Evolutionary conservation across 1,140 invertebrate species (phyloP), one percentile per base, ranked within the genome.

Genomic region (Ditylenchus dipsaci): DNA sequence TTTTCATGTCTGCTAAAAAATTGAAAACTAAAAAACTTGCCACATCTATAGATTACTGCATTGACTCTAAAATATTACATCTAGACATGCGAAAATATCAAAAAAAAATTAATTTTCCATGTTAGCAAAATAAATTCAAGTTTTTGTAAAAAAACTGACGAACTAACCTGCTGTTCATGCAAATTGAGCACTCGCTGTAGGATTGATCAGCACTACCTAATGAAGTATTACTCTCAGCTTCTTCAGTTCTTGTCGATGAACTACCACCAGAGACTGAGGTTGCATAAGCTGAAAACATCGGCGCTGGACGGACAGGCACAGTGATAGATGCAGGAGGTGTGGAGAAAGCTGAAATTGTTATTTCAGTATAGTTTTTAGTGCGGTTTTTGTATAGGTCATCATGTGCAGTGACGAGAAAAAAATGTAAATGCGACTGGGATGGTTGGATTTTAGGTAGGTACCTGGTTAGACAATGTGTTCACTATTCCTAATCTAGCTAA

Each of bases 121-220:
- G n/a, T n/a, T n/a, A n/a, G n/a, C n/a, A n/a, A n/a, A n/a, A n/a
- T n/a, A n/a, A n/a, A n/a, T n/a, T n/a, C n/a, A n/a, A n/a, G n/a
- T n/a, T n/a, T n/a, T n/a, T n/a, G n/a, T n/a, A n/a, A n/a, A n/a
- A n/a, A n/a, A n/a, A n/a, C n/a, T n/a, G n/a, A n/a, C n/a, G n/a
- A n/a, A n/a, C n/a, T n/a, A n/a, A n/a, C 15, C 58, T 17, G 58
- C 33, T 71, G 29, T 69, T 71, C 69, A 71, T 71, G 67, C 69
- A 71, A 45, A 71, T 71, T 19, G 69, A 74, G 45, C 69, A 71
- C 23, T 71, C 69, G 43, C 49, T 71, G 49, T 26, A 19, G 15
- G n/a, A 29, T 27, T 53, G 42, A 30, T 65, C 66, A 1, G 27
- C 59, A 59, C 60, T 57, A 29, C 29, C 56, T 45, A 56, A 38